Evolutionary conservation across 2,797 vertebrate species (phyloP).

Genomic region (Amphiprion clarkii): DNA sequence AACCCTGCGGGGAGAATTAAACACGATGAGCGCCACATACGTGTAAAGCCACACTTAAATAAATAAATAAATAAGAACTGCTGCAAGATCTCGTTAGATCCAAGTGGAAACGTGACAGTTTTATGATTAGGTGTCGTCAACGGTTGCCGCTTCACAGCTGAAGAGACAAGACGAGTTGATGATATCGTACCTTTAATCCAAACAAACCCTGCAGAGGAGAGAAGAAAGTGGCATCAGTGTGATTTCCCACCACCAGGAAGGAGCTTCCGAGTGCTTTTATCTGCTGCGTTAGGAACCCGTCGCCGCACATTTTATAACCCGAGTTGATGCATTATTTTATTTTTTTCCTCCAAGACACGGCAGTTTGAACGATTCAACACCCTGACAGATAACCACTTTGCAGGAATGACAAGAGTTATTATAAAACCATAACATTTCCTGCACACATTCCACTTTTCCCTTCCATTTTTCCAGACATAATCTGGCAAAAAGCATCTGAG

Average conservation of each 20-base stretch:
- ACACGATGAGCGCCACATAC: constrained; percentile 22
- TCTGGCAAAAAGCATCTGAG: constrained; percentile 4
- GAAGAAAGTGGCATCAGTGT: constrained; percentile 43
- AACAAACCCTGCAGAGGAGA: constrained; percentile 84
- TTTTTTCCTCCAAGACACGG: constrained; percentile 10
- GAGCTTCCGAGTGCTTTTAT: constrained; percentile 41
- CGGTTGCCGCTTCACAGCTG: neutral
- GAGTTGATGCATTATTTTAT: constrained; percentile 22
- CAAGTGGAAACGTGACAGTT: constrained; percentile 21
- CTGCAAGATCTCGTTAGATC: constrained; percentile 16
- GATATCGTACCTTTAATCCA: constrained; percentile 87
- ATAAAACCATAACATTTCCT: constrained; percentile 38
- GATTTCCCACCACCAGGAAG: constrained; percentile 21
- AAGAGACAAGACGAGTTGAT: constrained; percentile 20
- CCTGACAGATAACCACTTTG: constrained; percentile 34
- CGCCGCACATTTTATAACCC: constrained; percentile 40
- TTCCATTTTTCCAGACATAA: constrained; percentile 17
- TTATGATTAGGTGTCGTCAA: constrained; percentile 24
- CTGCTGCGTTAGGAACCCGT: constrained; percentile 54
- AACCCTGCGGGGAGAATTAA: constrained; percentile 82
- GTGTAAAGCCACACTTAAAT: neutral
- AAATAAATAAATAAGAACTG: constrained; percentile 15
- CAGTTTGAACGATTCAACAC: constrained; percentile 22
- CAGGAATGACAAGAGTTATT: constrained; percentile 29
- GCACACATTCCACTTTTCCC: neutral